Evolutionary conservation across 2,888 invertebrate species (phyloP), one percentile per base, ranked within the genome.

Genomic region (Panzeria rudis): DNA sequence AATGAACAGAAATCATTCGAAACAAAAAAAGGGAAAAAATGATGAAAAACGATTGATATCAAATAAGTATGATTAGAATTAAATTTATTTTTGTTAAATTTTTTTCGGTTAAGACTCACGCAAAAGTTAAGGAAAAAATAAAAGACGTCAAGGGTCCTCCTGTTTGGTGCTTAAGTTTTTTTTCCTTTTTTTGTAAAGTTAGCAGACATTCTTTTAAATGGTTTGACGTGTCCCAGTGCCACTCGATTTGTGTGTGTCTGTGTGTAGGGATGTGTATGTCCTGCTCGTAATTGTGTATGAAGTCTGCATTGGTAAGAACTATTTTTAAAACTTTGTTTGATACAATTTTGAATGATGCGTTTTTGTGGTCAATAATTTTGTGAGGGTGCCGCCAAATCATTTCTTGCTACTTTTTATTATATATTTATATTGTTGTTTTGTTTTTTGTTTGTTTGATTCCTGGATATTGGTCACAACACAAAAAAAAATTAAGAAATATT

Each of bases 321-420:
- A 72, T 69, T 68, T 73, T 62, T 44, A 20, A 72, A 83, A 47
- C 75, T 77, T 78, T 71, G 76, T 85, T 84, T 86, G 87, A 87
- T 87, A 88, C 86, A 75, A 77, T 80, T 76, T 81, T 87, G 87
- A 87, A 88, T 87, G 84, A 82, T 86, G 86, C 85, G 87, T 83
- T 86, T 78, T 84, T 86, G 87, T 89, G 90, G 87, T 88, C 91
- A 91, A 90, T 91, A 91, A 90, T 90, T 90, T 90, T 90, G 91
- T 89, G 90, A 90, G 90, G 90, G 90, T 90, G 90, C 90, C 90
- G 90, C 90, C 90, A 90, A 88, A 88, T 89, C 87, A 79, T 80
- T 86, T 86, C 84, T 83, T 84, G 72, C 64, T 85, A 73, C 68
- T 77, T 80, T 79, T 78, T 66, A 50, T 66, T 64, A 17, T 54